Conservation (phyloP, 2,888 invertebrate genomes). For the Lepidocyrtoides sp. region DNA sequence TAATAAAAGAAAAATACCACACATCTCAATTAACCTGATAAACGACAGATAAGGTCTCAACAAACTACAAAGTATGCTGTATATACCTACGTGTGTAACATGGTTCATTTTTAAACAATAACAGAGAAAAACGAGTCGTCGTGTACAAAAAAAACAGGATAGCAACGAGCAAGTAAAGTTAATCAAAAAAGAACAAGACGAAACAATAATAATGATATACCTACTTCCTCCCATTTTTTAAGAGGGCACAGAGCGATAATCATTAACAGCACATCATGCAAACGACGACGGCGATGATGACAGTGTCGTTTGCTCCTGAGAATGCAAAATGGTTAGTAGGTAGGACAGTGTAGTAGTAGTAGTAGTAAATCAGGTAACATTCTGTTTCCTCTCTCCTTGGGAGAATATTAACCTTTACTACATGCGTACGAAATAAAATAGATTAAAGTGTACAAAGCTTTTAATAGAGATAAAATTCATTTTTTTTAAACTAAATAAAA, state of each 20-base stretch:
- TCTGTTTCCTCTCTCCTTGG: conserved; percentile 21
- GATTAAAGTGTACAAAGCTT: conserved; percentile 11
- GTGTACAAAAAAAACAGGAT: neutral
- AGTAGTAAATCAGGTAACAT: neutral
- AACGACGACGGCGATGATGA: neutral
- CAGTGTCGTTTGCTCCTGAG: conserved; percentile 10
- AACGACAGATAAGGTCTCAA: conserved; percentile 1
- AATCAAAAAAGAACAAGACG: conserved; percentile 27
- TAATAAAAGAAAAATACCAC: conserved; percentile 61
- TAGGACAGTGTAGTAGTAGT: neutral
- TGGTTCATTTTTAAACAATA: neutral
- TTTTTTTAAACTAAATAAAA: conserved; percentile 1
- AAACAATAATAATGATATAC: conserved; percentile 11
- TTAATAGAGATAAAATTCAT: neutral
- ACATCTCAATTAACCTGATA: conserved; percentile 70
- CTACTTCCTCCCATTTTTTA: conserved; percentile 27
- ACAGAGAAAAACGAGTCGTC: too few relatives aligned
- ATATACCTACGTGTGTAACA: neutral
- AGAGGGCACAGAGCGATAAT: neutral
- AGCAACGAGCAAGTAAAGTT: neutral
- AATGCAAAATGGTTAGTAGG: too few relatives aligned
- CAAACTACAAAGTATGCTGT: neutral
- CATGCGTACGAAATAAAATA: neutral
- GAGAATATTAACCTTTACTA: conserved; percentile 52
- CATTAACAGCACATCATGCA: conserved; percentile 41